Evolutionary conservation across 37 sponge, comb jelly and placozoan species (phyloP).

Genomic region (Haliclona indistincta): DNA sequence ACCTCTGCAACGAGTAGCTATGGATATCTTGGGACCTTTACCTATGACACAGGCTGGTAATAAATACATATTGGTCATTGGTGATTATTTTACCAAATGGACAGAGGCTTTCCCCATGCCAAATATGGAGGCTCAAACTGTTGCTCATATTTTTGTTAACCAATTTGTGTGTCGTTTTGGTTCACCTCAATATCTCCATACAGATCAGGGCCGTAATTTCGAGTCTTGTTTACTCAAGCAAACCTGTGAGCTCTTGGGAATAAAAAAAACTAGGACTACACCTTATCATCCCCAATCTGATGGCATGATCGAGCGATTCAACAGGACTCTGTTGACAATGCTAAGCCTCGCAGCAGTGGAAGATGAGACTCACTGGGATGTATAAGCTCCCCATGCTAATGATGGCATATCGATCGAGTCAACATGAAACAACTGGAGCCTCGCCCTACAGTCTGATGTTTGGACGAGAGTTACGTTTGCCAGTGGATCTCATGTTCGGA

Average conservation of each 20-base stretch:
- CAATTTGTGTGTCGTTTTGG: background rate
- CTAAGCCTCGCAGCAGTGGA: conserved; percentile 1
- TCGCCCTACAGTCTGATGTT: conserved; percentile 57
- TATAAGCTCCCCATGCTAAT: too few species aligned
- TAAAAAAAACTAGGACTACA: conserved; percentile 1
- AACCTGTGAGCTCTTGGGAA: conserved; percentile 2
- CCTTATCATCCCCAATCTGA: background rate
- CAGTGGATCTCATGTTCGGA: conserved; percentile 18
- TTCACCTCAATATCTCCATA: background rate
- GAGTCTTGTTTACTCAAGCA: conserved; percentile 16
- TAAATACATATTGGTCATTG: conserved; percentile 21
- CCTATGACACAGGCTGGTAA: background rate
- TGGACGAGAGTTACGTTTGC: conserved; percentile 34
- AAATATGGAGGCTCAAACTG: conserved; percentile 1
- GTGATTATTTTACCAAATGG: conserved; percentile 26
- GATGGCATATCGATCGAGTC: conserved; percentile 43
- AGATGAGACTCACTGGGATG: too few species aligned
- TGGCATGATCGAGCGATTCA: conserved; percentile 6
- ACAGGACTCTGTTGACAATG: conserved; percentile 4
- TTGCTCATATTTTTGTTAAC: conserved; percentile 6
- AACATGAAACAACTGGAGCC: conserved; percentile 24
- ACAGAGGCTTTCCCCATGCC: conserved; percentile 2
- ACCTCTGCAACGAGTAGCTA: conserved; percentile 14
- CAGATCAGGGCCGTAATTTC: conserved; percentile 17
- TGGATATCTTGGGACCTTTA: conserved; percentile 32